Conservation (phyloP, 1,140 invertebrate species). For the Agrypnia vestita region DNA sequence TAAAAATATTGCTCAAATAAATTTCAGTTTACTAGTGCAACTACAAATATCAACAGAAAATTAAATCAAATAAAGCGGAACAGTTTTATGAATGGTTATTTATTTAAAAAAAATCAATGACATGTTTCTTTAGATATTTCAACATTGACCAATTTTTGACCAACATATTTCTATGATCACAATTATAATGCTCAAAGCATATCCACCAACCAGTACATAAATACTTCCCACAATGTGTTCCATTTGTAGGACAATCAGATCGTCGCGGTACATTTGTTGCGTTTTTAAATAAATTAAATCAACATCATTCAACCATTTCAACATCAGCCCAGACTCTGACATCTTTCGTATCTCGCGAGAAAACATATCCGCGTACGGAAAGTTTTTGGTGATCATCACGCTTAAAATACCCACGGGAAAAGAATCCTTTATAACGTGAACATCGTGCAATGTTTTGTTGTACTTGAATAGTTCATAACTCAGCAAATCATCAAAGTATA, state of each 20-base stretch:
- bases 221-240: slow-evolving; percentile 26
- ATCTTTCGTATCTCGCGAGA: background rate
- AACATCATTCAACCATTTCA: slow-evolving; percentile 20
- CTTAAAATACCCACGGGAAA: background rate
- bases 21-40: too few species aligned
- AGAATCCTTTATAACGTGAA: background rate
- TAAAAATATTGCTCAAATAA: too few species aligned
- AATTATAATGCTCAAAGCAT: background rate
- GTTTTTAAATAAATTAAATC: background rate
- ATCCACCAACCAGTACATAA: slow-evolving; percentile 17
- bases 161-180: slow-evolving; percentile 5
- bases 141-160: too few species aligned
- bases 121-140: too few species aligned
- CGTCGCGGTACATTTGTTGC: background rate
- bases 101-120: too few species aligned
- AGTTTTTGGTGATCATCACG: slow-evolving; percentile 16
- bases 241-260: slow-evolving; percentile 21
- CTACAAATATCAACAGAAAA: too few species aligned
- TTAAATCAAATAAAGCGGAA: too few species aligned
- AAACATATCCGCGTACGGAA: background rate
- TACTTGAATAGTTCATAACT: background rate
- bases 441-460: background rate
- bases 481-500: background rate
- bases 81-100: too few species aligned
- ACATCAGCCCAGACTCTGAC: background rate